phyloP scores from a whole-genome alignment of 2,113 vertebrate genomes.

The Chauna torquata region DNA sequence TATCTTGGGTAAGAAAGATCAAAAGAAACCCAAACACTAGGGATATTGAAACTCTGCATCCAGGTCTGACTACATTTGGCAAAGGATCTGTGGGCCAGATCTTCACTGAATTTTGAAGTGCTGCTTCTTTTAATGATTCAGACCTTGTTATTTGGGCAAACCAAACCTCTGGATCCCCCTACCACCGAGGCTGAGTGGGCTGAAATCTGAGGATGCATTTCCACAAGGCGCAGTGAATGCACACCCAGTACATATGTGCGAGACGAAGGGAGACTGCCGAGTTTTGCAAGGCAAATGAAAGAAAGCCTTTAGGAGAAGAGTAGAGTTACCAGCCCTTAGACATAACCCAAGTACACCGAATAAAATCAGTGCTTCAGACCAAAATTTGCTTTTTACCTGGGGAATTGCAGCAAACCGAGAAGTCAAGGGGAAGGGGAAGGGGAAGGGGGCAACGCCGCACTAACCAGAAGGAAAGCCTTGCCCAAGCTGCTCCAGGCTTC shows the following conservation, averaged over 20 bases:
- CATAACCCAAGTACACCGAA: background rate
- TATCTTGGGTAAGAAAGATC: conserved; percentile 20
- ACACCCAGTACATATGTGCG: accelerated
- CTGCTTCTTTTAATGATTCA: background rate
- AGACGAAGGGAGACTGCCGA: background rate
- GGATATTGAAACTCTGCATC: conserved; percentile 8
- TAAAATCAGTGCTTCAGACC: background rate
- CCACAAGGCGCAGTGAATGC: accelerated
- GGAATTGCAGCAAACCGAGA: background rate
- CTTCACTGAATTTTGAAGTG: background rate
- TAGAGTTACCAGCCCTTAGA: conserved; percentile 12
- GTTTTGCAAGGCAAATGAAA: conserved; percentile 33
- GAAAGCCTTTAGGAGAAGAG: conserved; percentile 13
- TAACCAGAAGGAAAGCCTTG: background rate
- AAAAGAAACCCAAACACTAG: conserved; percentile 4
- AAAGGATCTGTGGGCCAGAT: conserved; percentile 1
- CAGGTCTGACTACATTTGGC: background rate
- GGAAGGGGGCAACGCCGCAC: background rate
- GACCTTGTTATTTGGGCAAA: background rate
- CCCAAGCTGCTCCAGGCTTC: accelerated
- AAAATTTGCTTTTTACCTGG: background rate
- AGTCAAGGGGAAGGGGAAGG: background rate
- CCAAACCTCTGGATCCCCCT: background rate
- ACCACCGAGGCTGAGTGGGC: background rate
- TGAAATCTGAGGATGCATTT: background rate